Conservation (phyloP, 2,113 vertebrate genomes). For the Grantiella picta region DNA sequence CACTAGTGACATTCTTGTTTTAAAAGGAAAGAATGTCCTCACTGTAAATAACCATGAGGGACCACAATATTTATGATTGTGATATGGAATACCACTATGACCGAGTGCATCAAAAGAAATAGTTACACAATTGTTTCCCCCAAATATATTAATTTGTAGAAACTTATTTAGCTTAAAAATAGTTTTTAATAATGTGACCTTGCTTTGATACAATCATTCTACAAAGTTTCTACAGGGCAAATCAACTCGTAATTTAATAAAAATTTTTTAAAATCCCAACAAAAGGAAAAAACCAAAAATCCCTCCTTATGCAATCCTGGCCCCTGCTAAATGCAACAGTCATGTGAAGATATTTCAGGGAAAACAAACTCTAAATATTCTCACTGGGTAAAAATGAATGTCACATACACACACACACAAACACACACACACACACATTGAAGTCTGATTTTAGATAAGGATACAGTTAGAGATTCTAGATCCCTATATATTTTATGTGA, state of each 20-base stretch:
- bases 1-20: neutral
- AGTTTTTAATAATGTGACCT: neutral
- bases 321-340: neutral
- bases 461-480: conserved; percentile 37
- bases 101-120: neutral
- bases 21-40: neutral
- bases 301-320: neutral
- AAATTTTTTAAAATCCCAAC: neutral
- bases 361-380: conserved; percentile 4
- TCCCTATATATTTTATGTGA: conserved; percentile 15
- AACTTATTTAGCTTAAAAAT: neutral
- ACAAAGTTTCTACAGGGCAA: neutral
- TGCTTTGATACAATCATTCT: neutral
- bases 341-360: neutral
- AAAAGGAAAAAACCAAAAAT: neutral
- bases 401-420: neutral
- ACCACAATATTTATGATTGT: neutral
- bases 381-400: neutral
- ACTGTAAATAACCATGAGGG: neutral
- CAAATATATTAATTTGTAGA: neutral
- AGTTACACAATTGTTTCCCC: neutral
- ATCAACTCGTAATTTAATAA: neutral
- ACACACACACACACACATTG: neutral
- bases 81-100: neutral
- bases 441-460: neutral